Evolutionary conservation across 2,888 invertebrate species (phyloP).

Genomic region (Notocelia uddmanniana): DNA sequence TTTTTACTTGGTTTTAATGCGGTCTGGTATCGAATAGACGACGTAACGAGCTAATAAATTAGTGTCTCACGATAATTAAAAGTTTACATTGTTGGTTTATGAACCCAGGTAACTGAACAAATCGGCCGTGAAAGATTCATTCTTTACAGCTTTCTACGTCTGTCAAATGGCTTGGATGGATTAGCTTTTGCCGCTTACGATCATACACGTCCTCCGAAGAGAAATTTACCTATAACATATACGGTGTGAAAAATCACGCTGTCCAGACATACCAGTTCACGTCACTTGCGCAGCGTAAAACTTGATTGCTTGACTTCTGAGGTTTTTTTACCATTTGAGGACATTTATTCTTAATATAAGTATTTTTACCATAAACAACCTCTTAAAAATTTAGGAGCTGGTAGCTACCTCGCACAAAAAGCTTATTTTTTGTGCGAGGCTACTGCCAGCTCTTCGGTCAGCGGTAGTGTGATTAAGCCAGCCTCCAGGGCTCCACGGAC

Average conservation of each 20-base stretch:
- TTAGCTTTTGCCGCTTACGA: conserved; percentile 8
- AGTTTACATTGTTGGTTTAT: conserved; percentile 27
- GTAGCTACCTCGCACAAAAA: too few species aligned
- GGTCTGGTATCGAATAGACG: background rate
- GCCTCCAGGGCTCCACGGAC: too few species aligned
- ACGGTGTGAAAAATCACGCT: background rate
- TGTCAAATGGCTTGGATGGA: conserved; percentile 9
- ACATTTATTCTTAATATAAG: too few species aligned
- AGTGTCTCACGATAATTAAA: conserved; percentile 33
- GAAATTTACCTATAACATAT: background rate
- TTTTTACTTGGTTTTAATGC: background rate
- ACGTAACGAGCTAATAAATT: conserved; percentile 34
- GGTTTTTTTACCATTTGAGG: too few species aligned
- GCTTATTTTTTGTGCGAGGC: too few species aligned
- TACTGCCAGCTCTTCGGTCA: too few species aligned
- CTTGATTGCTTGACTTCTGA: too few species aligned
- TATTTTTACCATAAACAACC: too few species aligned
- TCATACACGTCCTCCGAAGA: background rate
- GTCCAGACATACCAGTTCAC: background rate
- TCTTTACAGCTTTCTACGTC: background rate
- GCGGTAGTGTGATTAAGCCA: too few species aligned
- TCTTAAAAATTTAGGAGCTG: too few species aligned
- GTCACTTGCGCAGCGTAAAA: too few species aligned
- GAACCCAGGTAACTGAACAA: conserved; percentile 15
- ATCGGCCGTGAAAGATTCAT: conserved; percentile 24